A percentile compares a stretch with the other conserved stretches of the same genome.
These are phyloP conservation scores for Dermochelys coriacea DNA, from an alignment of 2,797 vertebrate species.

Conservation along the genomic window DNA sequence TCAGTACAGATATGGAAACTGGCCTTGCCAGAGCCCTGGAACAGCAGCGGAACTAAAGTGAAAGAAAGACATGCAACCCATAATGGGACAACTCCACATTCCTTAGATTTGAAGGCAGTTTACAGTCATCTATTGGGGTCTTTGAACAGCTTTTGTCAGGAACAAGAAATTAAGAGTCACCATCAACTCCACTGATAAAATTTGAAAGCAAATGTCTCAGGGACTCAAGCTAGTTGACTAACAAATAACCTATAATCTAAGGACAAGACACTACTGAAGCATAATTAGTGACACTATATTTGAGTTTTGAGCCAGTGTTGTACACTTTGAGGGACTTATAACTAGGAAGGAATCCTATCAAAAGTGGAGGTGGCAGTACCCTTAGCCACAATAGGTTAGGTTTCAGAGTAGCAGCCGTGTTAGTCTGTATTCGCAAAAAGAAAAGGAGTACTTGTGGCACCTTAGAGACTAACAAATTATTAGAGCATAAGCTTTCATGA, in stretches of 20 bases:
- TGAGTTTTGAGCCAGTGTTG: not conserved
- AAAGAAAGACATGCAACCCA: slow-evolving; percentile 13
- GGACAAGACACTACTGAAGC: not conserved
- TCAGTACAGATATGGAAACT: slow-evolving; percentile 85
- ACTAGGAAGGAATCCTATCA: not conserved
- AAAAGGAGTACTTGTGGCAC: no score
- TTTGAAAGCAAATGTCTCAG: not conserved
- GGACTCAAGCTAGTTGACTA: not conserved
- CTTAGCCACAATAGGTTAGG: fast-evolving
- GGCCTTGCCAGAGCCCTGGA: slow-evolving; percentile 90
- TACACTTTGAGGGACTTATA: fast-evolving
- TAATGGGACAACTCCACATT: fast-evolving
- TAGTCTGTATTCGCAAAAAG: no score
- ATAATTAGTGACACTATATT: not conserved
- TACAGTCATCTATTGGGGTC: fast-evolving
- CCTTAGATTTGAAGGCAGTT: not conserved
- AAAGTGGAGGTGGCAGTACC: not conserved
- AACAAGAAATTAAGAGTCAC: not conserved
- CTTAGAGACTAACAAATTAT: no score
- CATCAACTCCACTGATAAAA: not conserved
- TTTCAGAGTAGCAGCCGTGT: no score
- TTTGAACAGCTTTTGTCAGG: fast-evolving
- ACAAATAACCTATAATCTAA: not conserved
- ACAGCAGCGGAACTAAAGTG: slow-evolving; percentile 87
- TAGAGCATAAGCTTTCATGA: no score